Base-by-base conservation (phyloP, 2,113 vertebrate species). In the Semicossyphus pulcher region DNA sequence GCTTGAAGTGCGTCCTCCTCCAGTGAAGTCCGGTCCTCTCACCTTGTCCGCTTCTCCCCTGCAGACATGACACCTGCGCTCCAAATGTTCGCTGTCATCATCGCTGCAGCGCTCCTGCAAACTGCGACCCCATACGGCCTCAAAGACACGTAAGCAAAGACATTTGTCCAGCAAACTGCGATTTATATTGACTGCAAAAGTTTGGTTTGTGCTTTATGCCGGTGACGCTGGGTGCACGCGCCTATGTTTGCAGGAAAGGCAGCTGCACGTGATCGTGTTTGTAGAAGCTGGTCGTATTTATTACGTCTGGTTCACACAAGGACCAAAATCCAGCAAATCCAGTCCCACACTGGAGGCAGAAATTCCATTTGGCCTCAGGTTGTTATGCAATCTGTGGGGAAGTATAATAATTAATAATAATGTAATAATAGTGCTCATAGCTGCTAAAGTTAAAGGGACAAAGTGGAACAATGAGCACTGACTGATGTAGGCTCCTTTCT, bases 121-220 rank as follows among this genome's bases (percentile, higher is more conserved):
- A 21, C 62, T n/a, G 66, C 67, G 23, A 65, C 82, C 69, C n/a
- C 16, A 37, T 18, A n/a, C n/a, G 2, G 18, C 26, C 32, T 79
- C 80, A 89, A 85, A 7, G 69, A 83, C 25, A 83, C 78, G 91
- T 92, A 39, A 91, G 91, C 88, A 2, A 4, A 23, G 10, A 26
- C 16, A 25, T 12, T 3, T 34, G 5, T 0, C 11, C 1, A 28
- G n/a, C 1, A 1, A 65, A 20, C 21, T 32, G 34, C 0, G 8
- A 41, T 58, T 44, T 5, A 11, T 14, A 9, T 4, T 23, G 51
- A 45, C 1, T 3, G 49, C 34, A n/a, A 29, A 71, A 61, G 61
- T 76, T 76, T 63, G 62, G 11, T 14, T 31, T 23, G 39, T 48
- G 58, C 72, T 65, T 68, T 49, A 73, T 42, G 42, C 25, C 10